These are phyloP conservation scores for Macrostomum lignano DNA, from an alignment of 1,140 invertebrate genomes.

Conservation along the genomic window DNA sequence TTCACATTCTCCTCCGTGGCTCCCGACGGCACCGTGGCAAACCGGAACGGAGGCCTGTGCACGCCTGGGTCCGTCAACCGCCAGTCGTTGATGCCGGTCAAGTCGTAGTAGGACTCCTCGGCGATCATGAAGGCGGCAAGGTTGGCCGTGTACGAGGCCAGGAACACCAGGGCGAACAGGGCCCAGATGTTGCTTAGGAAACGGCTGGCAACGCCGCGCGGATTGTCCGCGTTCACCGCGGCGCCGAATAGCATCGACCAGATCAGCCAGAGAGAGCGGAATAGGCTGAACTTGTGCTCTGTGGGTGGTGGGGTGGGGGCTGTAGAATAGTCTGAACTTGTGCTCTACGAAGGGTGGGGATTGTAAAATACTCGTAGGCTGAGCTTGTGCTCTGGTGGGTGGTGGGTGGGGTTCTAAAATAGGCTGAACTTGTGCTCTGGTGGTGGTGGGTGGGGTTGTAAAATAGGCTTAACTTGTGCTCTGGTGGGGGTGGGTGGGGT, in stretches of 20 bases:
- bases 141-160: constrained; percentile 12
- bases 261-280: constrained; percentile 74
- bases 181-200: constrained; percentile 89
- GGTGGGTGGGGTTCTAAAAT: no score
- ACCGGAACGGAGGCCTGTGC: constrained; percentile 52
- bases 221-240: constrained; percentile 68
- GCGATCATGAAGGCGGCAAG: constrained; percentile 4
- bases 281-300: constrained; percentile 6
- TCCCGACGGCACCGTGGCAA: constrained; percentile 73
- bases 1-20: constrained; percentile 69
- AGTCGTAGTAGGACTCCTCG: constrained; percentile 1
- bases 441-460: no score
- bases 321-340: no score
- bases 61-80: background rate
- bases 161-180: constrained; percentile 43
- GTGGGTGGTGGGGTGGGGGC: no score
- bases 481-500: no score
- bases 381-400: no score
- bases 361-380: no score
- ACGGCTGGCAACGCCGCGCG: constrained; percentile 53
- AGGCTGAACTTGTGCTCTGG: no score
- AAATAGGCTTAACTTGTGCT: no score
- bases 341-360: no score
- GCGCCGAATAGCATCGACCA: constrained; percentile 86
- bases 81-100: constrained; percentile 3